Base-by-base conservation (phyloP, 1,140 invertebrate genomes). In the Pachypsylla venusta region DNA sequence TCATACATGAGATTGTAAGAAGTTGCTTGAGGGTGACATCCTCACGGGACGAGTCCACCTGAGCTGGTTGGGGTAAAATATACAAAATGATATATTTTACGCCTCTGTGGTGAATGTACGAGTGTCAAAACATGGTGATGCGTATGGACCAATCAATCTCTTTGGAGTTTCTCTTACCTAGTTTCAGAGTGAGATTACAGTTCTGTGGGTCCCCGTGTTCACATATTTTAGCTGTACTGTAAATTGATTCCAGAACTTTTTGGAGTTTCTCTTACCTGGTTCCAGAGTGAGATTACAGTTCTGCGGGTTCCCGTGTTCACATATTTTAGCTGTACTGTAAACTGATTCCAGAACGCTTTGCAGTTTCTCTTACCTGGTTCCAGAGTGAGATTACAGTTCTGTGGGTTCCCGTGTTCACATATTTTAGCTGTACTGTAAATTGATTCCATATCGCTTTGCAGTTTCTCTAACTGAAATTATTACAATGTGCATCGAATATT, bases 361-460 rank as follows among this genome's bases (percentile, higher is more conserved):
- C 0, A 80, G 74, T 59, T 78, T 48, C 10, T 10, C 66, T 71
- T 73, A 83, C 82, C 83, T 61, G 87, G 87, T 63, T 89, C 85
- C 12, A 92, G 73, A 20, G 76, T 73, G 2, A 89, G 70, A 67
- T 85, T 79, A 65, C 87, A 89, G 65, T 84, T 83, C 0, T 65
- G 76, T 0, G 63, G 63, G 63, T 87, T 72, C 28, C 79, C 79
- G 64, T 74, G 84, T 56, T 80, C 77, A 66, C 86, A 89, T 20
- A 92, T 81, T 71, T 87, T 89, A 0, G 87, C 81, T 14, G 80
- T 89, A 2, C 84, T 81, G 64, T 87, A 92, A 59, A 85, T 83
- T 1, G 77, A 78, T 66, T 87, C 77, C 87, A 92, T 91, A 19
- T 80, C 76, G 5, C 79, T 81, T 14, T 82, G 72, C 0, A 80